Conservation (phyloP, 2,888 invertebrate genomes). For the Dendrolimus pini region DNA sequence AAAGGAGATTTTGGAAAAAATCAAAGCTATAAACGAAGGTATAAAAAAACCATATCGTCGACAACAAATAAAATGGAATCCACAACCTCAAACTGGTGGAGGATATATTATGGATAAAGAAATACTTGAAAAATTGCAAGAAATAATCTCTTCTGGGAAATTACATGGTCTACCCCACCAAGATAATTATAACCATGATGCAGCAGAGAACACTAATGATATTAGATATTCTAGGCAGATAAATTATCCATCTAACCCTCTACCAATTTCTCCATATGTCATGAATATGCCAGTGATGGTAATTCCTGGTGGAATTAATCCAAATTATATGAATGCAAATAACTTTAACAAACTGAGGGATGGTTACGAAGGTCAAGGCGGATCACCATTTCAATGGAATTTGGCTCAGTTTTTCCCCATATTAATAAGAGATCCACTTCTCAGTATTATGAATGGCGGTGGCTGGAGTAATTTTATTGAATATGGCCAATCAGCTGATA, state of each 20-base stretch:
- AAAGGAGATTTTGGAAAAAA: constrained; percentile 72
- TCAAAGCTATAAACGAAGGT: constrained; percentile 69
- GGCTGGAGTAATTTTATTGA: constrained; percentile 75
- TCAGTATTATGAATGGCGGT: constrained; percentile 65
- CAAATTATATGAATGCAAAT: neutral
- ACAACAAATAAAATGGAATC: constrained; percentile 38
- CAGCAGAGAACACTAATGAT: constrained; percentile 23
- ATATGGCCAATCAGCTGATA: constrained; percentile 75
- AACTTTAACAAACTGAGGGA: neutral
- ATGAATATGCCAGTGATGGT: constrained; percentile 49
- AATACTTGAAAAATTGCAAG: constrained; percentile 50
- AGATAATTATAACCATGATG: constrained; percentile 27
- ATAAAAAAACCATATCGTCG: constrained; percentile 46
- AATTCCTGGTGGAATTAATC: constrained; percentile 21
- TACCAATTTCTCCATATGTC: constrained; percentile 36
- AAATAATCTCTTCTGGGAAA: constrained; percentile 54
- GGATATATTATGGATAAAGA: constrained; percentile 48
- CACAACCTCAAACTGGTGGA: constrained; percentile 32
- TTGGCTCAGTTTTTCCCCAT: constrained; percentile 74
- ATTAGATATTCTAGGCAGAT: constrained; percentile 29
- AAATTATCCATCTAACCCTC: constrained; percentile 13
- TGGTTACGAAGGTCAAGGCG: neutral
- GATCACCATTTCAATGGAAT: constrained; percentile 62
- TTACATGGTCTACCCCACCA: constrained; percentile 26
- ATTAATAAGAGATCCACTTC: constrained; percentile 74